phyloP scores from a whole-genome alignment of 1,140 invertebrate species.

The Drosophila carrolli region DNA sequence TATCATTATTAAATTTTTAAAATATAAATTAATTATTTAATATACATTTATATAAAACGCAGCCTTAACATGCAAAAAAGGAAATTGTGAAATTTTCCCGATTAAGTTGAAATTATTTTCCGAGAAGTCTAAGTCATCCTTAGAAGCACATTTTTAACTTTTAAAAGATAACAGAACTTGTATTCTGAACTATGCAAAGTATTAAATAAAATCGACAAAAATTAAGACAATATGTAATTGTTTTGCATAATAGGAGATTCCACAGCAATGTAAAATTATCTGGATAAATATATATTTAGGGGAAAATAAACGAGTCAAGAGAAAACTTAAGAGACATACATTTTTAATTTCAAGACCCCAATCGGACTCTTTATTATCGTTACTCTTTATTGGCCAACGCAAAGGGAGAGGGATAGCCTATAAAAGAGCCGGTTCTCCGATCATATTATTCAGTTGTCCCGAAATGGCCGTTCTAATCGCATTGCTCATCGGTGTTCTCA shows the following conservation, averaged over 20 bases:
- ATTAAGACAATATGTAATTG: too few relatives aligned
- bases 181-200: background rate
- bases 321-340: too few relatives aligned
- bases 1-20: too few relatives aligned
- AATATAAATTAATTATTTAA: too few relatives aligned
- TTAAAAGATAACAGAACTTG: background rate
- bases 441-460: background rate
- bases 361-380: background rate
- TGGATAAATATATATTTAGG: too few relatives aligned
- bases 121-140: background rate
- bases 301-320: too few relatives aligned
- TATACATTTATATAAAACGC: too few relatives aligned
- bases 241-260: too few relatives aligned
- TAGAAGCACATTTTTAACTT: background rate
- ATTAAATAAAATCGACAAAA: background rate
- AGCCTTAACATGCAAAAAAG: too few relatives aligned
- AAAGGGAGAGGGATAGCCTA: background rate
- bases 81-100: background rate
- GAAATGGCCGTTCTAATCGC: slow-evolving; percentile 29
- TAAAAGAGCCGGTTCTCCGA: background rate
- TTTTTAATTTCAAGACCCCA: too few relatives aligned
- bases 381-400: background rate
- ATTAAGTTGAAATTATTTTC: background rate
- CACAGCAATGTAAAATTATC: too few relatives aligned
- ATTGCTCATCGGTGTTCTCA: slow-evolving; percentile 10